These are phyloP conservation scores for Varecia variegata DNA, from an alignment of 2,797 vertebrate genomes.

Conservation along the genomic window DNA sequence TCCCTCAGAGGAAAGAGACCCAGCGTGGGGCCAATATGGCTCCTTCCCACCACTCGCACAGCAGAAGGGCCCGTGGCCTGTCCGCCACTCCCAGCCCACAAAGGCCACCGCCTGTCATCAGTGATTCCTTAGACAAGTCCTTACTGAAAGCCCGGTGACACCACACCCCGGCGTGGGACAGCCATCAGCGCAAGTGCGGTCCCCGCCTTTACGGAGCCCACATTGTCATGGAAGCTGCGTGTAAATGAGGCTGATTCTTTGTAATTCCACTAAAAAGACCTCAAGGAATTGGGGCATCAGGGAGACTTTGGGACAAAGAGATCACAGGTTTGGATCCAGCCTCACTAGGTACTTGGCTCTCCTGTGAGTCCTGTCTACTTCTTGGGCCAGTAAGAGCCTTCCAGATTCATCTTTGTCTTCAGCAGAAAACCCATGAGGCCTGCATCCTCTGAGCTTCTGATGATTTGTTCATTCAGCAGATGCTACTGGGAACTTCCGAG, in stretches of 20 bases:
- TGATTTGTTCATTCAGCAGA: not conserved
- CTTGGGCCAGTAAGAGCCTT: not conserved
- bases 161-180: not conserved
- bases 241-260: not conserved
- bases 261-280: not conserved
- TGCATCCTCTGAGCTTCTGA: not conserved
- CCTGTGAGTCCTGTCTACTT: not conserved
- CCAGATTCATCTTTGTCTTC: not conserved
- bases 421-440: not conserved
- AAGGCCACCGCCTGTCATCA: not conserved
- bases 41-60: not conserved
- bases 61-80: not conserved
- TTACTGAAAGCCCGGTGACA: not conserved
- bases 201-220: not conserved
- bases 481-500: not conserved
- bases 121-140: not conserved
- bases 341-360: not conserved
- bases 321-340: not conserved
- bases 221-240: not conserved
- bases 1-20: not conserved
- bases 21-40: not conserved
- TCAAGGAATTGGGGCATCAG: not conserved
- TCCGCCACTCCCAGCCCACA: not conserved
- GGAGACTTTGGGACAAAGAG: not conserved
- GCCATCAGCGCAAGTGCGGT: too few relatives aligned